These are phyloP conservation scores for Lasioglossum pauxillum DNA, from an alignment of 2,888 invertebrate genomes.

Conservation along the genomic window DNA sequence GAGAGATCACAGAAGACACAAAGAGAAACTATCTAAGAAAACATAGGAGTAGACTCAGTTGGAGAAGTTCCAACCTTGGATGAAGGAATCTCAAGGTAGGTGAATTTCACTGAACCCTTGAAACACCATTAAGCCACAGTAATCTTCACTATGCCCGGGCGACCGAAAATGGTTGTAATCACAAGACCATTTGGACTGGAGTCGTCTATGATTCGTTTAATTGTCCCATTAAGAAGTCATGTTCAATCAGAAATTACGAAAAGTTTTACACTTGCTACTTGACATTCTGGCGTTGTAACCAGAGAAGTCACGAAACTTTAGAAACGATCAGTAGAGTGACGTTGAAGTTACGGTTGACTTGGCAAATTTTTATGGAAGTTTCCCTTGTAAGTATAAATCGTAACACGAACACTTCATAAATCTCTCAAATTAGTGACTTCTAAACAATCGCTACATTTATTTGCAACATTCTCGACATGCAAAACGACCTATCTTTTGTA, in stretches of 20 bases:
- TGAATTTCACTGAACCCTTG: not conserved
- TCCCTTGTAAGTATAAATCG: not conserved
- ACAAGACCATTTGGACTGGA: not conserved
- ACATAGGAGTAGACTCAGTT: not conserved
- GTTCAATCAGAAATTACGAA: not conserved
- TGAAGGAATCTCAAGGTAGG: not conserved
- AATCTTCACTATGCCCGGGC: not conserved
- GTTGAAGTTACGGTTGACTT: not conserved
- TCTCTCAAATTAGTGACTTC: not conserved
- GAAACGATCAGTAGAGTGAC: not conserved
- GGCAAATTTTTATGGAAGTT: not conserved
- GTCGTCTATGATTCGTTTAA: constrained; percentile 1
- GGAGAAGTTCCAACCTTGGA: not conserved
- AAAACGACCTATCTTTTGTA: not conserved
- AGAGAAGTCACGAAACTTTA: not conserved
- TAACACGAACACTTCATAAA: not conserved
- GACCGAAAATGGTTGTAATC: constrained; percentile 1
- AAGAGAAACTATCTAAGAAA: not conserved
- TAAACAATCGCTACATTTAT: not conserved
- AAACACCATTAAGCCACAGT: not conserved
- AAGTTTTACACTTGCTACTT: not conserved
- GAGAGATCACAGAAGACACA: not conserved
- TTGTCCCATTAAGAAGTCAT: not conserved
- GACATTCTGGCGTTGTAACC: not conserved
- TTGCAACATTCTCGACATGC: not conserved